Base-by-base conservation (phyloP, 1,140 invertebrate species). In the Aphelinus certus region DNA sequence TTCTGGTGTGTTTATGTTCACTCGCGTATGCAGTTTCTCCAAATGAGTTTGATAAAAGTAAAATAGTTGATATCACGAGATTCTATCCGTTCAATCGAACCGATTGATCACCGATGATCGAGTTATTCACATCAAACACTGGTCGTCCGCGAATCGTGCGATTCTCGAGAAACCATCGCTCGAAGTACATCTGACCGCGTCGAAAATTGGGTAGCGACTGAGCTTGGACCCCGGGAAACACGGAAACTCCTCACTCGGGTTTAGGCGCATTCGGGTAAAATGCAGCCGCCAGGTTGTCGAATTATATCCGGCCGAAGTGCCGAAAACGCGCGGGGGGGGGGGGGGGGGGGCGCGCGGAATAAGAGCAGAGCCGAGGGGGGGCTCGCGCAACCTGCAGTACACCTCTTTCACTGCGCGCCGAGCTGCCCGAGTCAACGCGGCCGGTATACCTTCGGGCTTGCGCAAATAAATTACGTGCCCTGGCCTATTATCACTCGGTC, bases 401-500 rank as follows among this genome's bases (percentile, higher is more conserved):
- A 53, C 51, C 51, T 53, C 4, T 53, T 6, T 53, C 4, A 4
- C 4, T 53, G 9, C 51, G 51, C 9, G 4, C 51, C 4, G 51
- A 6, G 51, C 51, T 53, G 51, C 9, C 26, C 26, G 26, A 26
- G 51, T 71, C 76, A 71, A 81, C 71, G 68, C 73, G 72, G 63
- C 56, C 68, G 46, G 55, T 61, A 67, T 69, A 78, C 76, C 73
- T 73, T 48, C 62, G 79, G 76, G 68, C 51, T 53, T 26, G 7
- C 63, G 63, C 69, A 76, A 81, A 85, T 85, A 67, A 77, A 79
- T 86, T 82, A 84, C 79, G 82, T 83, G n/a, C 45, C 76, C 78
- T 58, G 80, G 76, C 71, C 81, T 81, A 86, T 86, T 86, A 86
- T 87, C 85, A 84, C 82, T 85, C 84, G 70, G 81, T 85, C 84